Evolutionary conservation across 2,113 vertebrate genomes (phyloP).

Genomic region (Pristiophorus japonicus): DNA sequence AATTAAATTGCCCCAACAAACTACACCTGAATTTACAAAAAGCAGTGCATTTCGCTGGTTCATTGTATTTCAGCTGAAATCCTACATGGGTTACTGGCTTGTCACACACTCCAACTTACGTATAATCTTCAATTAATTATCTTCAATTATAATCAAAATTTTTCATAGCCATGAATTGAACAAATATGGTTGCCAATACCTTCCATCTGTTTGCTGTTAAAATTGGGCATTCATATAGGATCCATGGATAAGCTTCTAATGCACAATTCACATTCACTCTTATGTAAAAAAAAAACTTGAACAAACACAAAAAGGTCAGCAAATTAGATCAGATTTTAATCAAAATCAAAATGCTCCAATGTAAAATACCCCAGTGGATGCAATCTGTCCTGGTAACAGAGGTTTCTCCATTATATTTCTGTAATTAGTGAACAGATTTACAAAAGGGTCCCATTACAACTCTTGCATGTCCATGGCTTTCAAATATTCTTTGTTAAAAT

Average conservation of each 20-base stretch:
- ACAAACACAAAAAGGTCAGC: background rate
- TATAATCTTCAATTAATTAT: background rate
- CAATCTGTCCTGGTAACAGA: background rate
- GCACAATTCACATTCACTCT: conserved; percentile 3
- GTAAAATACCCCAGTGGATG: background rate
- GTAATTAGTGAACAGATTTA: conserved; percentile 1
- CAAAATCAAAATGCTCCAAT: background rate
- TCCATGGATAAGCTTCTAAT: background rate
- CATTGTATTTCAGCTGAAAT: background rate
- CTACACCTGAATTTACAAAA: background rate
- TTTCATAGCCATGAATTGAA: background rate
- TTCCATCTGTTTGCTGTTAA: background rate
- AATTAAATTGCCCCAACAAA: background rate
- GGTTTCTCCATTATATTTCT: background rate
- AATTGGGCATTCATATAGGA: background rate
- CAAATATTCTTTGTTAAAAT: background rate
- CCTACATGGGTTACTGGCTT: background rate
- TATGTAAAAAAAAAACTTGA: conserved; percentile 2
- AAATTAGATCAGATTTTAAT: background rate
- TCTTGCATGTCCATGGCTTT: background rate
- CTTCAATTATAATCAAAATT: background rate
- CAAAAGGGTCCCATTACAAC: background rate
- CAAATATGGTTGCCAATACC: background rate
- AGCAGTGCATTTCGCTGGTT: background rate
- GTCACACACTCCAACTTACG: background rate